Base-by-base conservation (phyloP, 1,140 invertebrate genomes). In the Ceratina calcarata region DNA sequence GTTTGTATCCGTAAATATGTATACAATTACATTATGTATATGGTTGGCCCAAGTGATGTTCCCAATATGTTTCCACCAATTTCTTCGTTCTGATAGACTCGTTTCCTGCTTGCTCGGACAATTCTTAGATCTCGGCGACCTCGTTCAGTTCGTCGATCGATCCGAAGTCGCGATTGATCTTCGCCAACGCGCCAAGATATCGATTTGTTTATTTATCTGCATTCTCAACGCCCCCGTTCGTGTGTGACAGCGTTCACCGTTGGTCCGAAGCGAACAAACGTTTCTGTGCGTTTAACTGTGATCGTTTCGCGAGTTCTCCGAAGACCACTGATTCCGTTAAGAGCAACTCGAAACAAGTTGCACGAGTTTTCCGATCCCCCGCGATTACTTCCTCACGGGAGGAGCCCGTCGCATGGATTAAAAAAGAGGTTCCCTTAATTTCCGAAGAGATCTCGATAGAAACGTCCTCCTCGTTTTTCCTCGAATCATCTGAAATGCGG, bases 201-300 rank as follows among this genome's bases (percentile, higher is more conserved):
- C 32, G 32, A 37, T 37, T 37, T 6, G 32, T 37, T 37, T 1
- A 1, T 8, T 2, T 18, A 27, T 24, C n/a, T 37, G 27, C 55
- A 37, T 61, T 27, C 13, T 18, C n/a, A 18, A 49, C 3, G 7
- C 18, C 6, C 18, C n/a, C n/a, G n/a, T n/a, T n/a, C n/a, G n/a
- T n/a, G n/a, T n/a, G n/a, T n/a, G n/a, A n/a, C 18, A 0, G 15
- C 16, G 27, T 45, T 15, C 72, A 12, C 8, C n/a, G 32, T 60
- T 49, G 53, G 22, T 68, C 37, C 49, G 10, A 71, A 62, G 24
- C 37, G 27, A 71, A 78, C 37, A 64, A 71, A 58, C 58, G 60
- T 65, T 80, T 58, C 83, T 86, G 84, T 86, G 83, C 84, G 84
- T 86, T 82, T 86, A 82, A 71, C 76, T n/a, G 78, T 77, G 57